Percentiles rank a stretch among this genome's conserved stretches.
Conservation (phyloP, 2,888 invertebrate species). For the Camponotus fellah region DNA sequence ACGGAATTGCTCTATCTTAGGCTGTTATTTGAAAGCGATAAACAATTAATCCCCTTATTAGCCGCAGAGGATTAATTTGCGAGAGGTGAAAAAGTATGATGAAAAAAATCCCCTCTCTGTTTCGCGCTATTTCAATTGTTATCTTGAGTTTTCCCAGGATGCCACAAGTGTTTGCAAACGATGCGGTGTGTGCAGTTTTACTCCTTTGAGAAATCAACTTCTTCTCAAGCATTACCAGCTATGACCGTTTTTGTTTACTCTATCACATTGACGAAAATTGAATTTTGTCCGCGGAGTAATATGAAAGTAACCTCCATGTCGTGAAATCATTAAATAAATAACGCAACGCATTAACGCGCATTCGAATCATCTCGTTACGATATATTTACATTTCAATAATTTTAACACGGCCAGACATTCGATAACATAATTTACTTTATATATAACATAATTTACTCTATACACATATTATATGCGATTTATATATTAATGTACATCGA, state of each 20-base stretch:
- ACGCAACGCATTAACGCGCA: slow-evolving; percentile 14
- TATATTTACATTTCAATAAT: slow-evolving; percentile 7
- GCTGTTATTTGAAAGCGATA: not conserved
- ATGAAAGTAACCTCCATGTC: not conserved
- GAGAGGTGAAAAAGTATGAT: not conserved
- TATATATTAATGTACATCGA: slow-evolving; percentile 21
- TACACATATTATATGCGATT: not conserved
- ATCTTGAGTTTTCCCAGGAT: slow-evolving; percentile 9
- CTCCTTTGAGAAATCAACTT: slow-evolving; percentile 61
- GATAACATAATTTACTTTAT: slow-evolving; percentile 36
- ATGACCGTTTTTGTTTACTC: slow-evolving; percentile 15
- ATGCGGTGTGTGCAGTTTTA: slow-evolving; percentile 36
- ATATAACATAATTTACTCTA: slow-evolving; percentile 11
- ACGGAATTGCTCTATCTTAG: not conserved
- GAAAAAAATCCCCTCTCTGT: not conserved
- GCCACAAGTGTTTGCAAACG: slow-evolving; percentile 53
- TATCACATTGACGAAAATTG: not conserved
- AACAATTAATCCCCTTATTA: not conserved
- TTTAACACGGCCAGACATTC: slow-evolving; percentile 14
- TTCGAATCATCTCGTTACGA: slow-evolving; percentile 12
- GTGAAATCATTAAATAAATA: slow-evolving; percentile 17
- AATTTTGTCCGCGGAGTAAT: not conserved
- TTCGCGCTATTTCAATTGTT: not conserved
- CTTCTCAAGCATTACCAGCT: slow-evolving; percentile 13
- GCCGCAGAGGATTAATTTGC: not conserved